Percentiles rank a stretch among this genome's conserved stretches.
phyloP scores from a whole-genome alignment of 1,140 invertebrate species.

The Gerris buenoi region DNA sequence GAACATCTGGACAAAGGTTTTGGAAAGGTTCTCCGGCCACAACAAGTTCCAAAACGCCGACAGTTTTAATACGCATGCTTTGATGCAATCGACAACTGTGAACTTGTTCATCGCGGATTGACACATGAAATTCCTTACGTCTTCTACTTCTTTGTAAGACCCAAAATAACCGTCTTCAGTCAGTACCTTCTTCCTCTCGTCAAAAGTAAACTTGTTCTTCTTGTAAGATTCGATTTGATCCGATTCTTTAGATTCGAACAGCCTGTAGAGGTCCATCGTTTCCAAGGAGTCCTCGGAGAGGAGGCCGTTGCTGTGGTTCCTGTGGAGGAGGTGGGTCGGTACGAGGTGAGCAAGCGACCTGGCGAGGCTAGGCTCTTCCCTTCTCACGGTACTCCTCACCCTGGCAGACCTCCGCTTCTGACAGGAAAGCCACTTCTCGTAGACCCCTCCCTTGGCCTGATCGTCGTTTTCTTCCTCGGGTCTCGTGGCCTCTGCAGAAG shows the following conservation, averaged over 20 bases:
- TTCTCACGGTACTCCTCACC: conserved; percentile 37
- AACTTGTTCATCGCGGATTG: conserved; percentile 29
- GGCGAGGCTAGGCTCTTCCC: conserved; percentile 45
- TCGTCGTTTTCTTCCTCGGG: not conserved
- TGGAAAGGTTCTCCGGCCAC: conserved; percentile 44
- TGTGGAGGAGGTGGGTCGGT: conserved; percentile 37
- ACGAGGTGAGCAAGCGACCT: conserved; percentile 44
- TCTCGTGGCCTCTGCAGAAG: not conserved
- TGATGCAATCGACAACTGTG: conserved; percentile 46
- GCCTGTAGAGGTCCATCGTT: conserved; percentile 43
- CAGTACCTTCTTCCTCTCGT: conserved; percentile 23
- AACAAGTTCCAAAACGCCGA: conserved; percentile 40
- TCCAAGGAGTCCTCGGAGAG: conserved; percentile 41
- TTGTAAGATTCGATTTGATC: conserved; percentile 15
- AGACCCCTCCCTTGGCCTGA: not conserved
- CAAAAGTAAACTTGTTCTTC: conserved; percentile 22
- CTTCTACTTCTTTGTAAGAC: conserved; percentile 41
- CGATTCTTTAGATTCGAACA: conserved; percentile 40
- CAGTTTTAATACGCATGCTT: conserved; percentile 40
- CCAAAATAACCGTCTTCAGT: conserved; percentile 41
- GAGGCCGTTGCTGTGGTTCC: conserved; percentile 14
- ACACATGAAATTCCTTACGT: conserved; percentile 46
- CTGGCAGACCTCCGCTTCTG: conserved; percentile 50
- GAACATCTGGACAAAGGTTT: conserved; percentile 43
- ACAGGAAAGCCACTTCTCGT: conserved; percentile 57